Evolutionary conservation across 2,797 vertebrate genomes (phyloP).

Genomic region (Percopsis omiscomaycus): DNA sequence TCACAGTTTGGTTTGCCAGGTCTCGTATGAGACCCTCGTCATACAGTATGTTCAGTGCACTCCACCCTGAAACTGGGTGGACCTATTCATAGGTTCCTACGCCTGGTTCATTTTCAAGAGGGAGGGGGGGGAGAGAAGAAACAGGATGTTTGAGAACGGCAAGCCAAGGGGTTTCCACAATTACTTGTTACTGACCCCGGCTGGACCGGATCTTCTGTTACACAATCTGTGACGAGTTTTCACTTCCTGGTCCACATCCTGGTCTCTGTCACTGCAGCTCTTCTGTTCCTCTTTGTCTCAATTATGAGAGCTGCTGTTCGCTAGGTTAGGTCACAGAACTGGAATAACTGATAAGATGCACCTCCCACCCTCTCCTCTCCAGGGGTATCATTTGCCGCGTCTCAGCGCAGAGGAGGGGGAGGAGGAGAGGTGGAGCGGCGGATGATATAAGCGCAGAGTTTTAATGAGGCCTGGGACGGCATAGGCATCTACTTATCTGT

Average conservation of each 20-base stretch:
- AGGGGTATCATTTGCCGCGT: conserved; percentile 58
- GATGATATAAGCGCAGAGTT: conserved; percentile 61
- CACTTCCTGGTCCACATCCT: conserved; percentile 66
- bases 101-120: neutral
- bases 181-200: conserved; percentile 38
- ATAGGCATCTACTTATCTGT: conserved; percentile 71
- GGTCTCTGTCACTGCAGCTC: conserved; percentile 53
- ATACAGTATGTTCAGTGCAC: conserved; percentile 21
- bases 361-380: conserved; percentile 53
- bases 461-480: conserved; percentile 68
- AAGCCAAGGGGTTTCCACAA: conserved; percentile 34
- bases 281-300: conserved; percentile 63
- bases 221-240: conserved; percentile 57
- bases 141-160: conserved; percentile 37
- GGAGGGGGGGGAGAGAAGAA: conserved; percentile 19
- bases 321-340: conserved; percentile 67
- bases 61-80: conserved; percentile 35
- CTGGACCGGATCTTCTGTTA: conserved; percentile 52
- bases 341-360: conserved; percentile 67
- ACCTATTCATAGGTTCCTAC: conserved; percentile 36
- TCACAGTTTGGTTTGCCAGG: conserved; percentile 32
- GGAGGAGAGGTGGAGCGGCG: conserved; percentile 37
- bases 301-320: conserved; percentile 64
- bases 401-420: conserved; percentile 28
- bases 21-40: conserved; percentile 4